phyloP scores from a whole-genome alignment of 2,797 vertebrate species.

The Rhynchonycteris naso region DNA sequence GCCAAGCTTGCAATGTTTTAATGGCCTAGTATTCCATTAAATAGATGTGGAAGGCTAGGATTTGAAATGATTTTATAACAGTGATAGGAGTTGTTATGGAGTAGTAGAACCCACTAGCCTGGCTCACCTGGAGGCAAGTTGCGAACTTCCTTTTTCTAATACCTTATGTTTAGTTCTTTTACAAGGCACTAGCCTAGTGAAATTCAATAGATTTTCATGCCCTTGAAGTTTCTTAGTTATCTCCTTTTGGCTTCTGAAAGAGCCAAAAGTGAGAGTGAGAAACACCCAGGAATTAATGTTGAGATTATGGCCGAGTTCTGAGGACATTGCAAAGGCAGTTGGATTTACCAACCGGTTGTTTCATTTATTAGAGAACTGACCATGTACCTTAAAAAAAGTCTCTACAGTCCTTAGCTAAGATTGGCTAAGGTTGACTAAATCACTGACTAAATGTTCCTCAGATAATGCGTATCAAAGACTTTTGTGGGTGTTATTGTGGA shows the following conservation, averaged over 20 bases:
- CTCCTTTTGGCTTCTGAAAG: conserved; percentile 41
- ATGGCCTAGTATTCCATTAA: neutral
- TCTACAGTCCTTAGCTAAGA: neutral
- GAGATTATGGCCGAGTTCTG: neutral
- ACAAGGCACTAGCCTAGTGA: neutral
- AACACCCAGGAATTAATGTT: conserved; percentile 9
- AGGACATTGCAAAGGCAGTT: conserved; percentile 7
- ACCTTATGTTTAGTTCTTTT: neutral
- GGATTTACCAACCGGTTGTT: neutral
- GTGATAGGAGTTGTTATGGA: neutral
- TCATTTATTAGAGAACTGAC: neutral
- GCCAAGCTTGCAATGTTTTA: neutral
- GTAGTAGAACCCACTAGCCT: neutral
- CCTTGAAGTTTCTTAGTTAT: conserved; percentile 61
- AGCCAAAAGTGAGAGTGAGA: conserved; percentile 18
- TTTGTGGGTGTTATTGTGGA: neutral
- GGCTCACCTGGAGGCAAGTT: neutral
- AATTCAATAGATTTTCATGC: conserved; percentile 21
- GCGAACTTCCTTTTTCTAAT: neutral
- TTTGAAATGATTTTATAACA: neutral
- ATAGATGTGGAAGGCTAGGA: neutral
- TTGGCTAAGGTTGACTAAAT: neutral
- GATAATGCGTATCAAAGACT: neutral
- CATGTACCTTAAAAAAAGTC: neutral
- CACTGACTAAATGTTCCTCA: neutral